These are phyloP conservation scores for Orgyia antiqua DNA, from an alignment of 2,888 invertebrate genomes.

Conservation along the genomic window DNA sequence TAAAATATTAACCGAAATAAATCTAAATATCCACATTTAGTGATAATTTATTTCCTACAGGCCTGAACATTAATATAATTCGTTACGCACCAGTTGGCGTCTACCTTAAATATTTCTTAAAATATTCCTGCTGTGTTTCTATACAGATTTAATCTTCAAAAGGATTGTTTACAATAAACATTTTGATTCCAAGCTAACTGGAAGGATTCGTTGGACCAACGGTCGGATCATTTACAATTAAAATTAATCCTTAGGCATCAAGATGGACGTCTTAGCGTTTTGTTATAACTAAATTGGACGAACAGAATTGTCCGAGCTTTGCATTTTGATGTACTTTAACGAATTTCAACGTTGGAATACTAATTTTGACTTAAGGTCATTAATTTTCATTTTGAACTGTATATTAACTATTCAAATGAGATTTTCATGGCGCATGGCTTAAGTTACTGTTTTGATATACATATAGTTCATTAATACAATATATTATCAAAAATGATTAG, in stretches of 20 bases:
- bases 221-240: constrained; percentile 66
- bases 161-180: constrained; percentile 74
- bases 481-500: too few species aligned
- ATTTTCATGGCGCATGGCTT: too few species aligned
- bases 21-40: too few species aligned
- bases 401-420: too few species aligned
- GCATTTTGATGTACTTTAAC: constrained; percentile 57
- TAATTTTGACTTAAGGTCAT: constrained; percentile 47
- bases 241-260: constrained; percentile 64
- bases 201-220: constrained; percentile 52
- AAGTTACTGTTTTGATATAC: too few species aligned
- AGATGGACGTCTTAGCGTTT: constrained; percentile 53
- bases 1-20: too few species aligned
- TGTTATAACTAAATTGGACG: constrained; percentile 53
- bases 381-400: constrained; percentile 27
- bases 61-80: too few species aligned
- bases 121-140: constrained; percentile 59
- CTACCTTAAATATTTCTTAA: constrained; percentile 49
- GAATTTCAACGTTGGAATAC: constrained; percentile 40
- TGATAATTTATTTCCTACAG: too few species aligned
- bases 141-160: constrained; percentile 66
- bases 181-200: constrained; percentile 70
- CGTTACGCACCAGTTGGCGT: constrained; percentile 15
- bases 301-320: constrained; percentile 56
- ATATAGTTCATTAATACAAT: too few species aligned